Conservation (phyloP, 2,888 invertebrate species). For the Cremastinae sp. region DNA sequence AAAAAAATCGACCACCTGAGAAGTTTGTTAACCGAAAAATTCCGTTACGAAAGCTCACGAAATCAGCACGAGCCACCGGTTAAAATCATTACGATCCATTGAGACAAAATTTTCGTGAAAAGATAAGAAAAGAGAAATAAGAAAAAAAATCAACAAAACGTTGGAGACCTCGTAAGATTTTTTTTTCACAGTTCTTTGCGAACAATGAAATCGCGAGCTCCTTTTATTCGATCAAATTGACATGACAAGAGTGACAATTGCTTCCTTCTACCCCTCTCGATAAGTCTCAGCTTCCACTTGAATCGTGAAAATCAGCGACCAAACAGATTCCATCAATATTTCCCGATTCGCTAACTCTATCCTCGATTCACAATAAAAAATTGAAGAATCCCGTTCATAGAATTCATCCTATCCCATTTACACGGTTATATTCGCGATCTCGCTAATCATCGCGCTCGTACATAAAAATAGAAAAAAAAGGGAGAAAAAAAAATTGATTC, state of each 20-base stretch:
- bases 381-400: too few species aligned
- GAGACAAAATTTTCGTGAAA: slow-evolving; percentile 40
- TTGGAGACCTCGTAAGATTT: slow-evolving; percentile 37
- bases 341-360: too few species aligned
- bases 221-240: too few species aligned
- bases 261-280: too few species aligned
- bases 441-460: slow-evolving; percentile 26
- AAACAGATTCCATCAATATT: too few species aligned
- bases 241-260: too few species aligned
- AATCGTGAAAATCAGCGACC: too few species aligned
- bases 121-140: slow-evolving; percentile 1
- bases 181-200: too few species aligned
- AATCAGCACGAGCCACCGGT: slow-evolving; percentile 50
- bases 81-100: slow-evolving; percentile 68
- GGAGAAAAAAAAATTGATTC: slow-evolving; percentile 5
- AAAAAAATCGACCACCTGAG: slow-evolving; percentile 14
- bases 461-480: background rate
- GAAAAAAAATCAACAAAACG: slow-evolving; percentile 18
- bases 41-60: slow-evolving; percentile 21
- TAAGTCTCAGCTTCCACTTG: too few species aligned
- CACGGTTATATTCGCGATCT: slow-evolving; percentile 9
- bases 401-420: background rate
- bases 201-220: too few species aligned
- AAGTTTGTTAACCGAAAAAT: background rate
- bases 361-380: too few species aligned